A percentile compares a stretch with the other conserved stretches of the same genome.
Evolutionary conservation across 2,113 vertebrate species (phyloP).

Genomic region (Eolophus roseicapilla): DNA sequence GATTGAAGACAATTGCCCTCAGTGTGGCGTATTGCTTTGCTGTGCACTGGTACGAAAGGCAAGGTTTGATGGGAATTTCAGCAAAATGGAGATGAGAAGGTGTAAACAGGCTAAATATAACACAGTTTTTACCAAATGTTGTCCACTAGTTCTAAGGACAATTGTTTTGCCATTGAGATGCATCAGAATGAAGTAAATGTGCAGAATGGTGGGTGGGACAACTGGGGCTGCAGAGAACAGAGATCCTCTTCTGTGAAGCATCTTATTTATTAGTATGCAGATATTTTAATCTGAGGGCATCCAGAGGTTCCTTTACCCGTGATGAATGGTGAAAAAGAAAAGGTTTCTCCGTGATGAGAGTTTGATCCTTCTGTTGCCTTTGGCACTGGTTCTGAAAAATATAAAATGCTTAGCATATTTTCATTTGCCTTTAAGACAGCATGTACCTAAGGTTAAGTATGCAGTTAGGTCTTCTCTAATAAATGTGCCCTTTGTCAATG

Average conservation of each 20-base stretch:
- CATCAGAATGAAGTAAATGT: not conserved
- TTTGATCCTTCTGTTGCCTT: not conserved
- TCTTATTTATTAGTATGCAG: not conserved
- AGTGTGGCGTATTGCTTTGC: not conserved
- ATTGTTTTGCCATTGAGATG: not conserved
- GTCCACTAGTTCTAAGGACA: not conserved
- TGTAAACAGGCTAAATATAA: not conserved
- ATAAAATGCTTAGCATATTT: not conserved
- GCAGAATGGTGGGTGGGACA: not conserved
- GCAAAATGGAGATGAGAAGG: not conserved
- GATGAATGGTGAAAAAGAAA: not conserved
- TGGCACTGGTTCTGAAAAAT: not conserved
- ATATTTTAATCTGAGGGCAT: not conserved
- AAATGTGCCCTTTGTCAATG: constrained; percentile 6
- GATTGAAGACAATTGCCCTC: not conserved
- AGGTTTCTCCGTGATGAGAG: not conserved
- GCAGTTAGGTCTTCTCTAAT: constrained; percentile 30
- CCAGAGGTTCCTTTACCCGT: not conserved
- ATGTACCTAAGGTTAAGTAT: constrained; percentile 17
- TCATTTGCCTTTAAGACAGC: constrained; percentile 4
- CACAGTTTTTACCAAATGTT: not conserved
- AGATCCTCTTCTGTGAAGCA: not conserved
- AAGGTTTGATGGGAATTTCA: not conserved
- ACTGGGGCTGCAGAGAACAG: not conserved
- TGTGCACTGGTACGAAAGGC: not conserved